Base-by-base conservation (phyloP, 1,140 invertebrate species). In the Drosophila nannoptera region DNA sequence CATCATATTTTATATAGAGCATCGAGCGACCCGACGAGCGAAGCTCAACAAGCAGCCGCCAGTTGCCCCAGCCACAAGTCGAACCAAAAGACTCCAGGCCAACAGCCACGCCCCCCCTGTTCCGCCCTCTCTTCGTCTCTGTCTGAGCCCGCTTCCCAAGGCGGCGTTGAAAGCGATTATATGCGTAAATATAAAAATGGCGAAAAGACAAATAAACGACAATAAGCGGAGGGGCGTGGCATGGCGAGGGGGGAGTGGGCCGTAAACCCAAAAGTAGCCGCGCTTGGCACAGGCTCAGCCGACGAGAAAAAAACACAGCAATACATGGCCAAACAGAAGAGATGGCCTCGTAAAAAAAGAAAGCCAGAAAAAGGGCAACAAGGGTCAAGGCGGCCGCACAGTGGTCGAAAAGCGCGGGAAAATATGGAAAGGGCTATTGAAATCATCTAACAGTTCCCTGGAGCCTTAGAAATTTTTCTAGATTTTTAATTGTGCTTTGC, bases 111-210 rank as follows among this genome's bases (percentile, higher is more conserved):
- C 22, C 22, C 22, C 22, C n/a, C n/a, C n/a, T n/a, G n/a, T n/a
- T n/a, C n/a, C 22, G 22, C 22, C 22, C 22, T 1, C 22, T 22
- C 22, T 2, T 22, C 1, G 1, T 22, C 22, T 22, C 22, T 22
- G 22, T 22, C 22, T 22, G 22, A 8, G 16, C 14, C 46, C 48
- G 8, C 31, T 40, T 76, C 73, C 73, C 69, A 70, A 80, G 80
- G 70, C 69, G 73, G 70, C 82, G 81, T 86, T 86, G 81, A 86
- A 87, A 81, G 81, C 81, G 81, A 86, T 86, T 86, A 86, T 86
- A 86, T 86, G 81, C 81, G 82, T 86, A 86, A 86, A 86, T 86
- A 86, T 86, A 86, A 86, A 86, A 86, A 86, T 86, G 81, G 81
- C 81, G 76, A 86, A 86, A 84, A 86, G 82, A 86, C 81, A 86